phyloP scores from a whole-genome alignment of 1,140 invertebrate genomes.

The Drosophila ficusphila region DNA sequence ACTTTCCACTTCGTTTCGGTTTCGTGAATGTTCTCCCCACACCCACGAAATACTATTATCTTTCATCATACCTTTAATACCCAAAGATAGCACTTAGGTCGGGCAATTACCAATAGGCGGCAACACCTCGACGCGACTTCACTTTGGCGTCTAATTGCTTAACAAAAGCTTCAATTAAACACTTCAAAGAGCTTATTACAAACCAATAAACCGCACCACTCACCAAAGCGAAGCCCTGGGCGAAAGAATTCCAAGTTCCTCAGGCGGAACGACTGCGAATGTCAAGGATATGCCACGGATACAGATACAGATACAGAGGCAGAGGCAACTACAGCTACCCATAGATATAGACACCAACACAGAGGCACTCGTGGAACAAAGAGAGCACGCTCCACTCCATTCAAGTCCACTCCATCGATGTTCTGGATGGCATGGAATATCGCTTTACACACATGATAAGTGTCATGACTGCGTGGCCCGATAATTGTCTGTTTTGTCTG shows the following conservation, averaged over 20 bases:
- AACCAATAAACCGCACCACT: constrained; percentile 76
- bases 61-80: constrained; percentile 24
- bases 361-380: constrained; percentile 28
- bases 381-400: constrained; percentile 47
- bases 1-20: constrained; percentile 17
- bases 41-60: constrained; percentile 8
- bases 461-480: constrained; percentile 47
- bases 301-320: constrained; percentile 19
- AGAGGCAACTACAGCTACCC: constrained; percentile 20
- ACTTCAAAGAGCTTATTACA: constrained; percentile 82
- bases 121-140: constrained; percentile 48
- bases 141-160: constrained; percentile 78
- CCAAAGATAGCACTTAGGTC: constrained; percentile 35
- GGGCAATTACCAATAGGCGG: constrained; percentile 45
- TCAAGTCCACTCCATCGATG: constrained; percentile 47
- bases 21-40: constrained; percentile 14
- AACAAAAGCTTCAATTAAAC: constrained; percentile 83
- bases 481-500: constrained; percentile 72
- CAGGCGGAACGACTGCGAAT: constrained; percentile 44
- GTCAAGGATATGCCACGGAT: constrained; percentile 52
- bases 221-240: constrained; percentile 27
- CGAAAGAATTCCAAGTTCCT: constrained; percentile 46
- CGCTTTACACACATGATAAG: constrained; percentile 71
- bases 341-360: constrained; percentile 23
- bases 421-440: constrained; percentile 48